Evolutionary conservation across 2,888 invertebrate species (phyloP).

Genomic region (Trichopria drosophilae): DNA sequence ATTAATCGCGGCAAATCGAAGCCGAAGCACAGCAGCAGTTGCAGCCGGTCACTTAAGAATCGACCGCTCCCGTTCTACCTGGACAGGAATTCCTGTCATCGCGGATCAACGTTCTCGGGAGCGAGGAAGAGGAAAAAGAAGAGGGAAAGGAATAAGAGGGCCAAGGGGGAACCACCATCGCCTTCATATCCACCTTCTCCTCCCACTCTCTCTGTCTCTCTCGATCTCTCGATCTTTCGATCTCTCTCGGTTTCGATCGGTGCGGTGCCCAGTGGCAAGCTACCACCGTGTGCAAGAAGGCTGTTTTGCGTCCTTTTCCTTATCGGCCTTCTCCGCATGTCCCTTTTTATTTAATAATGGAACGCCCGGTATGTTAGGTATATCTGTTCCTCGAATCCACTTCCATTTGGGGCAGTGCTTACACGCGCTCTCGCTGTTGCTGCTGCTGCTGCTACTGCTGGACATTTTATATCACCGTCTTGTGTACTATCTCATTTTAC

Average conservation of each 20-base stretch:
- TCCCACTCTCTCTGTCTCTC: slow-evolving; percentile 17
- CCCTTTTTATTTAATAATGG: slow-evolving; percentile 49
- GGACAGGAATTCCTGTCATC: slow-evolving; percentile 49
- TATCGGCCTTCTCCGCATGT: slow-evolving; percentile 36
- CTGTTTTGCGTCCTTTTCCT: slow-evolving; percentile 42
- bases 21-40: slow-evolving; percentile 15
- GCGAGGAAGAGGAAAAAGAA: slow-evolving; percentile 17
- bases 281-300: slow-evolving; percentile 25
- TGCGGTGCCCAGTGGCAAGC: slow-evolving; percentile 15
- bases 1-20: slow-evolving; percentile 43
- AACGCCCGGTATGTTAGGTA: slow-evolving; percentile 46
- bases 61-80: slow-evolving; percentile 41
- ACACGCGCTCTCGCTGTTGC: slow-evolving; percentile 19
- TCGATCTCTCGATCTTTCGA: neutral
- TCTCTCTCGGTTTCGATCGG: neutral
- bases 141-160: slow-evolving; percentile 23
- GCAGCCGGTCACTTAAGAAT: slow-evolving; percentile 15
- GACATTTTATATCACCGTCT: too few relatives aligned
- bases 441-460: too few relatives aligned
- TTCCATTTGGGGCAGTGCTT: slow-evolving; percentile 45
- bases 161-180: too few relatives aligned
- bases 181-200: too few relatives aligned
- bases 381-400: slow-evolving; percentile 47
- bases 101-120: slow-evolving; percentile 47
- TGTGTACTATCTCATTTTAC: slow-evolving; percentile 35